phyloP scores from a whole-genome alignment of 2,888 invertebrate species.

The Sarcophaga carnaria region DNA sequence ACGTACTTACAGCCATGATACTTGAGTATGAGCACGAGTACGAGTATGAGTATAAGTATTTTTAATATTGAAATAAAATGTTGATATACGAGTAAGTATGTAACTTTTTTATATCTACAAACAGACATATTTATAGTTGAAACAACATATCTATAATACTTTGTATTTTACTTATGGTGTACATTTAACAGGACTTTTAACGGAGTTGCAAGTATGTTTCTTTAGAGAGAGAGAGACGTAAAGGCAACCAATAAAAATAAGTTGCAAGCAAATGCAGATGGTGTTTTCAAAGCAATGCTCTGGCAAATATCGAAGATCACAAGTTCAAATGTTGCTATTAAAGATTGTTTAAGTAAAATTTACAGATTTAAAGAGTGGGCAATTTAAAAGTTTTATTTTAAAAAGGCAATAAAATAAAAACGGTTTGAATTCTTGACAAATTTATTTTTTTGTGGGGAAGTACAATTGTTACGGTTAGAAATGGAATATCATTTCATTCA shows the following conservation, averaged over 20 bases:
- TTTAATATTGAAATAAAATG: conserved; percentile 62
- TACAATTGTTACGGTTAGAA: too few species aligned
- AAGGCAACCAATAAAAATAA: conserved; percentile 23
- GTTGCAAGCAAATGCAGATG: conserved; percentile 28
- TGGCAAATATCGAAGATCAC: conserved; percentile 18
- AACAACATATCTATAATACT: conserved; percentile 22
- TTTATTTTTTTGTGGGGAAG: too few species aligned
- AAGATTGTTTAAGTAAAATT: background rate
- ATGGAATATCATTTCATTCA: too few species aligned
- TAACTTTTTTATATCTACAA: background rate
- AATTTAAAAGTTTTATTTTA: too few species aligned
- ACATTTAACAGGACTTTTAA: conserved; percentile 44
- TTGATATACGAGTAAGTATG: conserved; percentile 2
- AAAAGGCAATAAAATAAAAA: too few species aligned
- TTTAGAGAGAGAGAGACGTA: background rate
- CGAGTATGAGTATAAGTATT: conserved; percentile 45
- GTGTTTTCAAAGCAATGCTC: conserved; percentile 7
- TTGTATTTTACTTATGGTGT: conserved; percentile 1
- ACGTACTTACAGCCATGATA: background rate
- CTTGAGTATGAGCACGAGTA: too few species aligned
- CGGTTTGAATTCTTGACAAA: too few species aligned
- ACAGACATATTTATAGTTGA: background rate
- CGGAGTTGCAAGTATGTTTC: background rate
- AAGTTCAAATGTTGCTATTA: conserved; percentile 18
- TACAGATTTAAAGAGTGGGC: too few species aligned